Evolutionary conservation across 2,113 vertebrate genomes (phyloP).

Genomic region (Nematolebias whitei): DNA sequence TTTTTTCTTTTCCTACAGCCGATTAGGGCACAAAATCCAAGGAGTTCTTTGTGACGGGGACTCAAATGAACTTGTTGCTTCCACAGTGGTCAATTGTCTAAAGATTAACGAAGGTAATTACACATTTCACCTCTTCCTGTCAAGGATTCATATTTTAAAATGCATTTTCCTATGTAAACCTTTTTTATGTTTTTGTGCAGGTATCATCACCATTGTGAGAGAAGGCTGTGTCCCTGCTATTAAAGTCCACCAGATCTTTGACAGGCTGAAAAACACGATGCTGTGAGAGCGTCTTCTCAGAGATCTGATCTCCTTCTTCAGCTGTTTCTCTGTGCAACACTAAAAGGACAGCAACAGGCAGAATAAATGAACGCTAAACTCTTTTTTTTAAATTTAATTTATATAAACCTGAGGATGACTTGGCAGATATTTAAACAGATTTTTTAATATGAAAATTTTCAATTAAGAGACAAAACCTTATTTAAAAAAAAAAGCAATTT

Average conservation of each 20-base stretch:
- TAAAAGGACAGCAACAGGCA: neutral
- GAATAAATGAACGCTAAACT: neutral
- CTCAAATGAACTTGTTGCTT: constrained; percentile 87
- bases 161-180: neutral
- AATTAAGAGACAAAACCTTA: too few relatives aligned
- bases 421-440: neutral
- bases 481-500: too few relatives aligned
- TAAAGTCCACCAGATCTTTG: constrained; percentile 86
- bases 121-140: neutral
- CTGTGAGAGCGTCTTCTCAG: constrained; percentile 44
- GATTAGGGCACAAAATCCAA: constrained; percentile 87
- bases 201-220: constrained; percentile 83
- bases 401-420: too few relatives aligned
- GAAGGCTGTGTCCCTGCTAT: constrained; percentile 87
- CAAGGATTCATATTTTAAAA: neutral
- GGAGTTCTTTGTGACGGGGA: constrained; percentile 89
- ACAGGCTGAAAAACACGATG: constrained; percentile 80
- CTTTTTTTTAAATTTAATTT: neutral
- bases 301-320: neutral
- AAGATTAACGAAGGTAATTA: constrained; percentile 85
- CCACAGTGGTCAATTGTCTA: constrained; percentile 89
- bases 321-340: neutral
- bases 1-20: constrained; percentile 76
- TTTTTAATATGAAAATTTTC: too few relatives aligned
- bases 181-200: constrained; percentile 62